phyloP scores from a whole-genome alignment of 2,113 vertebrate genomes.

The Amblyopsis rosae region DNA sequence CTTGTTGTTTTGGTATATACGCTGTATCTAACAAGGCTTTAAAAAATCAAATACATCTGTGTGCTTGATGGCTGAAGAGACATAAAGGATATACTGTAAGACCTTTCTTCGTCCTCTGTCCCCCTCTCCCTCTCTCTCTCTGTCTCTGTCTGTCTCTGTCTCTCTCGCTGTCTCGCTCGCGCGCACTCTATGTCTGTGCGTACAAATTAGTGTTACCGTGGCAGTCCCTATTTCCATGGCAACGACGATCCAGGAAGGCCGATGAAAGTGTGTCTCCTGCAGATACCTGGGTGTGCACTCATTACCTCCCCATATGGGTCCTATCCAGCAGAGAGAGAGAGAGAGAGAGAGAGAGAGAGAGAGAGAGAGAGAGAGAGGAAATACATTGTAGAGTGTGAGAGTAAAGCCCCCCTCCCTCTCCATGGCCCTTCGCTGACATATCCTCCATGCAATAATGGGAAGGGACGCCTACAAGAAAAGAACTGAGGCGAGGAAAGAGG shows the following conservation, averaged over 20 bases:
- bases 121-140: too few relatives aligned
- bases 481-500: too few relatives aligned
- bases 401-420: too few relatives aligned
- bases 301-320: slow-evolving; percentile 76
- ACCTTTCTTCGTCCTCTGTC: background rate
- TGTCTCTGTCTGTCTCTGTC: too few relatives aligned
- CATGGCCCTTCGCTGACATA: too few relatives aligned
- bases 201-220: slow-evolving; percentile 19
- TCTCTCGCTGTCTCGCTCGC: too few relatives aligned
- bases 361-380: slow-evolving; percentile 5
- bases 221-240: slow-evolving; percentile 75
- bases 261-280: slow-evolving; percentile 74
- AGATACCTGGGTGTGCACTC: slow-evolving; percentile 65
- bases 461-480: too few relatives aligned
- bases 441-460: too few relatives aligned
- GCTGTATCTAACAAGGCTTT: too few relatives aligned
- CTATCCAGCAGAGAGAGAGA: slow-evolving; percentile 57
- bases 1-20: too few relatives aligned
- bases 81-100: slow-evolving; percentile 23
- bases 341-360: slow-evolving; percentile 4
- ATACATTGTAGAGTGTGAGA: too few relatives aligned
- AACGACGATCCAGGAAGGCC: slow-evolving; percentile 68
- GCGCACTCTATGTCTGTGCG: too few relatives aligned
- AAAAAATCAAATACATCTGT: slow-evolving; percentile 10
- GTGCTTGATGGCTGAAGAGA: slow-evolving; percentile 7